Conservation (phyloP, 1,140 invertebrate genomes). For the Uloborus diversus region DNA sequence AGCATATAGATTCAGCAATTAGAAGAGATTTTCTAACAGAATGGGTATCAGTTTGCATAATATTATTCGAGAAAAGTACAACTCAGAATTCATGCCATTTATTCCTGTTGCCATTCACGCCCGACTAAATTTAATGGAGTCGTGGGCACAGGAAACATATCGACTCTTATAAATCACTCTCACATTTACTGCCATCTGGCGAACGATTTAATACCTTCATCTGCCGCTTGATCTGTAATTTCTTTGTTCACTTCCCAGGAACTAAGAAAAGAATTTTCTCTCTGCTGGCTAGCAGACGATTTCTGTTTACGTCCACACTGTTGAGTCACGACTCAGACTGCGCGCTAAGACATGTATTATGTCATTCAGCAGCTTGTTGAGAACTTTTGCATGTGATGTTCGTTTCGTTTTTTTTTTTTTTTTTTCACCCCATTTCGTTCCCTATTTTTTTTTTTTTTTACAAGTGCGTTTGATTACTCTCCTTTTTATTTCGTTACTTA, state of each 20-base stretch:
- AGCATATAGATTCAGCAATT: no score
- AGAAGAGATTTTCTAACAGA: no score
- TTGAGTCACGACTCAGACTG: slow-evolving; percentile 20
- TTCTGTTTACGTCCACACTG: slow-evolving; percentile 24
- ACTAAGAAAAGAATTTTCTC: not conserved
- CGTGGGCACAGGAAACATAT: not conserved
- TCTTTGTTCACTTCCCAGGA: slow-evolving; percentile 17
- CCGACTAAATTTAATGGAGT: no score
- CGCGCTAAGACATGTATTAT: slow-evolving; percentile 19
- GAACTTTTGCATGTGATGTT: not conserved
- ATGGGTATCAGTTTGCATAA: no score
- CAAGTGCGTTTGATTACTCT: no score
- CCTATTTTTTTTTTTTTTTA: no score
- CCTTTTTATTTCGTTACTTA: no score
- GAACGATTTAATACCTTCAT: slow-evolving; percentile 26
- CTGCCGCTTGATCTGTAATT: slow-evolving; percentile 25
- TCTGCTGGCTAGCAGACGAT: not conserved
- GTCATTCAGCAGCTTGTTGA: slow-evolving; percentile 29
- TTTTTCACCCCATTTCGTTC: not conserved
- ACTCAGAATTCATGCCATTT: no score
- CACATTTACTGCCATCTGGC: slow-evolving; percentile 17
- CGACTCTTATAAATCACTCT: slow-evolving; percentile 7
- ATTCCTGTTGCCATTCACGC: no score
- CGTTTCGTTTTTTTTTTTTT: slow-evolving; percentile 7
- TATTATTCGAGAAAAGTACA: not conserved